Evolutionary conservation across 2,888 invertebrate species (phyloP).

Genomic region (Trissolcus brochymenae): DNA sequence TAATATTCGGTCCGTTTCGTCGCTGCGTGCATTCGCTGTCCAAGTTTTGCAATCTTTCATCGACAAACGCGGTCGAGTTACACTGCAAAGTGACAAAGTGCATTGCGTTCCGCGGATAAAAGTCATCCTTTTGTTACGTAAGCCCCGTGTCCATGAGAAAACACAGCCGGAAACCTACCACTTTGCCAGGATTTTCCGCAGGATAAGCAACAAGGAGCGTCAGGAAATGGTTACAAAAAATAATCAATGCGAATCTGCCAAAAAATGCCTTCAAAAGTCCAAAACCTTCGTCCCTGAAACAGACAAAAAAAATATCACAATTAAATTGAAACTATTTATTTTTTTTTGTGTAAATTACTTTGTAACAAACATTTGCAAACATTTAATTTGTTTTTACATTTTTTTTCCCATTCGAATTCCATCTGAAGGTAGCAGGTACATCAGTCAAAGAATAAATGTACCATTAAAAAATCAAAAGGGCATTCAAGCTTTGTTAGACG

Average conservation of each 20-base stretch:
- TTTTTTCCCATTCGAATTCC: no score
- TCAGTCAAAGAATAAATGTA: constrained; percentile 17
- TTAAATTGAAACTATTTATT: constrained; percentile 1
- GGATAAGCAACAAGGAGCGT: constrained; percentile 60
- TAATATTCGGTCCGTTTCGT: constrained; percentile 45
- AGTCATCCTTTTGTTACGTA: constrained; percentile 58
- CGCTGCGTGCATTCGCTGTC: constrained; percentile 39
- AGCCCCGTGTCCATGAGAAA: constrained; percentile 58
- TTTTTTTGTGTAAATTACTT: no score
- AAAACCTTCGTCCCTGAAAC: constrained; percentile 27
- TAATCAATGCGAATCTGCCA: constrained; percentile 42
- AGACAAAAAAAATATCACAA: not conserved
- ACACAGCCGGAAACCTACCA: constrained; percentile 61
- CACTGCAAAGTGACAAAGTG: constrained; percentile 55
- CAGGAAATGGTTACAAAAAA: constrained; percentile 55
- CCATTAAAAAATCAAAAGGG: constrained; percentile 10
- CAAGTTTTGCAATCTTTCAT: constrained; percentile 55
- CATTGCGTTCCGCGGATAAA: constrained; percentile 53
- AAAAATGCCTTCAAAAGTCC: constrained; percentile 53
- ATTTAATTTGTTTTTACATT: no score
- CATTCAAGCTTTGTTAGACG: not conserved
- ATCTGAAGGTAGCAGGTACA: not conserved
- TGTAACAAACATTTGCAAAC: no score
- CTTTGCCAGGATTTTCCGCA: constrained; percentile 62
- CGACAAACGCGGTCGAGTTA: constrained; percentile 49